Evolutionary conservation across 2,797 vertebrate genomes (phyloP), one percentile per base, ranked within the genome.

Genomic region (Heterohyrax brucei): DNA sequence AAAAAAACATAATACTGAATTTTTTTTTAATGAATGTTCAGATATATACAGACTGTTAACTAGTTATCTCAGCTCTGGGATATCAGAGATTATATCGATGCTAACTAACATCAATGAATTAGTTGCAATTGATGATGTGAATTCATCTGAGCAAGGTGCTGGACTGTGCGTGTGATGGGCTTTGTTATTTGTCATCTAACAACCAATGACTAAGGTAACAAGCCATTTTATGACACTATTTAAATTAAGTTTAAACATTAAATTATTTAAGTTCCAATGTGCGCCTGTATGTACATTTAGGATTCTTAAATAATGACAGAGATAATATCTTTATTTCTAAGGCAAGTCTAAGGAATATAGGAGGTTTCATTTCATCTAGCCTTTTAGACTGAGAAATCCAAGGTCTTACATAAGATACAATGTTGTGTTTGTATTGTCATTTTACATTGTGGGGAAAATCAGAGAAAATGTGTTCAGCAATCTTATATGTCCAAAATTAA

Each of bases 311-410:
- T 83, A 92, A 78, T 78, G 28, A 3, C 85, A 78, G 79, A 88
- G n/a, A 26, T 78, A 83, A 44, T 68, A 72, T 80, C 13, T 78
- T 61, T 70, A 16, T 90, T 19, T 64, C 30, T 87, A 95, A 84
- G 66, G 73, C 73, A 89, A 70, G 6, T 56, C 12, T 66, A 66
- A 48, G 2, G 86, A 59, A 87, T 76, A 87, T 91, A 84, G 56
- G 13, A 77, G 7, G n/a, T 77, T 92, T 92, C 48, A 77, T 82
- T 91, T 92, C 77, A 53, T 53, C 19, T 91, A 87, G 53, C 44
- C 24, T 92, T 77, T 83, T 70, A 77, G 50, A 68, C 81, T 66
- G 76, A 75, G 59, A 87, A 87, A 44, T 82, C 1, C 13, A 61
- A 94, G 86, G 10, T 87, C 13, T 92, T 76, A 19, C 46, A 16